Evolutionary conservation across 2,113 vertebrate genomes (phyloP).

Genomic region (Pagrus major): DNA sequence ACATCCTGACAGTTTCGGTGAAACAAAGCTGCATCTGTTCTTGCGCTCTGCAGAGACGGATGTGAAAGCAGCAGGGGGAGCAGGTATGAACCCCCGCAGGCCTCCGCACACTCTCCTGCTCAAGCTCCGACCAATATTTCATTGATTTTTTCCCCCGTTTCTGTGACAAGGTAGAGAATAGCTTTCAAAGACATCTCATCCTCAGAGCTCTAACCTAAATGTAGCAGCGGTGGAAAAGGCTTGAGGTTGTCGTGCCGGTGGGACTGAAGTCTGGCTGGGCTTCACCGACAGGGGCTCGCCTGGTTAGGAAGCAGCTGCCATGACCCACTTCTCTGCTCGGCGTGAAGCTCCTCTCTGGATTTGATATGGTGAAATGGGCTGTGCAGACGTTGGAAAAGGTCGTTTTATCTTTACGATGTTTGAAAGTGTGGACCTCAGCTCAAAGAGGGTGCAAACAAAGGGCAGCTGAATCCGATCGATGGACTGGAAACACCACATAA

Average conservation of each 20-base stretch:
- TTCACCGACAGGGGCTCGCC: constrained; percentile 29
- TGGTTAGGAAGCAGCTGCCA: constrained; percentile 40
- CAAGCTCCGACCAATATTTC: constrained; percentile 54
- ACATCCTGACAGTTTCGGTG: constrained; percentile 39
- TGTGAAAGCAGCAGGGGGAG: constrained; percentile 61
- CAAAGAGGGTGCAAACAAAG: background rate
- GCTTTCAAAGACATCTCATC: constrained; percentile 70
- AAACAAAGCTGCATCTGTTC: constrained; percentile 71
- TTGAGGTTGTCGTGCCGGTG: constrained; percentile 45
- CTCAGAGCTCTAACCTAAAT: constrained; percentile 55
- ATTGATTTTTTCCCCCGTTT: constrained; percentile 57
- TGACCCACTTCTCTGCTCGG: constrained; percentile 75
- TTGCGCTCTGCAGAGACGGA: constrained; percentile 46
- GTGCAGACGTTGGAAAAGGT: constrained; percentile 50
- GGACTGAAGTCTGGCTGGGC: constrained; percentile 47
- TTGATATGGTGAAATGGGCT: constrained; percentile 26
- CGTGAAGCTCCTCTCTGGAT: constrained; percentile 35
- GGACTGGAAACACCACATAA: background rate
- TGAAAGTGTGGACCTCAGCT: background rate
- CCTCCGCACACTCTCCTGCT: constrained; percentile 33
- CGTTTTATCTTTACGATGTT: constrained; percentile 51
- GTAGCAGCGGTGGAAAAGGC: constrained; percentile 58
- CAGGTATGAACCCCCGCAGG: constrained; percentile 56
- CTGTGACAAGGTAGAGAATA: constrained; percentile 59
- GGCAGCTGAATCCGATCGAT: background rate